phyloP scores from a whole-genome alignment of 2,888 invertebrate genomes.

The Cotesia congregata region DNA sequence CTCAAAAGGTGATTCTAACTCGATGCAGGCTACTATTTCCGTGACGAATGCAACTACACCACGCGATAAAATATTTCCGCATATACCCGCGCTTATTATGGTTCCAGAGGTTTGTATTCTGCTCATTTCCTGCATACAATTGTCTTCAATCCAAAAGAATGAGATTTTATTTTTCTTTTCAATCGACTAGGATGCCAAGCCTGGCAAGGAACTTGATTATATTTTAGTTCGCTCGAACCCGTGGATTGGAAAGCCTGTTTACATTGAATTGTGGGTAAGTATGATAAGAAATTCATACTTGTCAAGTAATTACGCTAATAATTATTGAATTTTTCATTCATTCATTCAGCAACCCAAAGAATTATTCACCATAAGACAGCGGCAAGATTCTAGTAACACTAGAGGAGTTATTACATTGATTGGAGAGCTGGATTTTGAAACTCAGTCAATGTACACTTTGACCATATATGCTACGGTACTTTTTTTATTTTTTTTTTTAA shows the following conservation, averaged over 20 bases:
- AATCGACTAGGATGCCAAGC: constrained; percentile 78
- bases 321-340: constrained; percentile 21
- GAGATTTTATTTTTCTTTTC: constrained; percentile 31
- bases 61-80: constrained; percentile 86
- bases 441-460: constrained; percentile 88
- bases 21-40: constrained; percentile 84
- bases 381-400: constrained; percentile 82
- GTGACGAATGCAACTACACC: constrained; percentile 89
- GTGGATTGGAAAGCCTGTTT: constrained; percentile 81
- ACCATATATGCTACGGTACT: constrained; percentile 91
- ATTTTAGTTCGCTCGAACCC: constrained; percentile 86
- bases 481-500: constrained; percentile 48
- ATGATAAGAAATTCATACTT: too few species aligned
- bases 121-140: constrained; percentile 11
- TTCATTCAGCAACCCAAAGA: constrained; percentile 67
- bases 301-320: not conserved
- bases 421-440: constrained; percentile 89
- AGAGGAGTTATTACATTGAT: constrained; percentile 85
- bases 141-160: not conserved
- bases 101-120: constrained; percentile 78
- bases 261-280: constrained; percentile 86
- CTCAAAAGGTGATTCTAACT: constrained; percentile 82
- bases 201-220: constrained; percentile 85
- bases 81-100: constrained; percentile 82
- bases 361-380: constrained; percentile 84